Percentiles rank a stretch among this genome's conserved stretches.
phyloP scores from a whole-genome alignment of 2,797 vertebrate species.

The Potorous gilbertii region DNA sequence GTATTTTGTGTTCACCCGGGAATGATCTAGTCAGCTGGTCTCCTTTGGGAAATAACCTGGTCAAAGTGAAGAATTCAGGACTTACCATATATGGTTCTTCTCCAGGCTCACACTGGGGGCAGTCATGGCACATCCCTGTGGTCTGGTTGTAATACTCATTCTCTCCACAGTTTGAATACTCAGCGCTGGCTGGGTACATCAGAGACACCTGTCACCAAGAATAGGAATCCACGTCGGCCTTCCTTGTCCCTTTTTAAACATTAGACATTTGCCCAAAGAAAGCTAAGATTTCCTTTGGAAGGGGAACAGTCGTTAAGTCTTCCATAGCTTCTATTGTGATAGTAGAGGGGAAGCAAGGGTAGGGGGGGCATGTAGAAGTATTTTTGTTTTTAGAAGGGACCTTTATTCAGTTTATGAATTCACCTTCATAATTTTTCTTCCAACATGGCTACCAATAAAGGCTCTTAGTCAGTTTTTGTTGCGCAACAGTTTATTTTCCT shows the following conservation, averaged over 20 bases:
- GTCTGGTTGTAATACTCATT: constrained; percentile 98
- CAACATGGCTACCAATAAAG: background rate
- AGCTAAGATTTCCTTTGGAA: no score
- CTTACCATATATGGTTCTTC: constrained; percentile 97
- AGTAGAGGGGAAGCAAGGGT: background rate
- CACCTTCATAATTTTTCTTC: background rate
- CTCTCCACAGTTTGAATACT: constrained; percentile 95
- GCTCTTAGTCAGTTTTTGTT: background rate
- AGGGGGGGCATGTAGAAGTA: background rate
- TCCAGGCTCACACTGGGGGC: constrained; percentile 94
- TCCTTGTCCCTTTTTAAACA: background rate
- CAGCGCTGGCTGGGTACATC: constrained; percentile 88
- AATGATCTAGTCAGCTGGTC: background rate
- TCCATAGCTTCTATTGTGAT: background rate
- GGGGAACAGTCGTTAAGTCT: background rate
- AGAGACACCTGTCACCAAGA: constrained; percentile 89
- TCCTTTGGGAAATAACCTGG: background rate
- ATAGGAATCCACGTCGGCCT: background rate
- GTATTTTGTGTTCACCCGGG: background rate
- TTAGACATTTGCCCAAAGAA: background rate
- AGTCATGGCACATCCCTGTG: constrained; percentile 93
- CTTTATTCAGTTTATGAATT: background rate
- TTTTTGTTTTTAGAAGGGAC: background rate
- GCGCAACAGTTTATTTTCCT: background rate
- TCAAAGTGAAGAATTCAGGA: background rate